Evolutionary conservation across 2,888 invertebrate genomes (phyloP), one percentile per base, ranked within the genome.

Genomic region (Timema cristinae): DNA sequence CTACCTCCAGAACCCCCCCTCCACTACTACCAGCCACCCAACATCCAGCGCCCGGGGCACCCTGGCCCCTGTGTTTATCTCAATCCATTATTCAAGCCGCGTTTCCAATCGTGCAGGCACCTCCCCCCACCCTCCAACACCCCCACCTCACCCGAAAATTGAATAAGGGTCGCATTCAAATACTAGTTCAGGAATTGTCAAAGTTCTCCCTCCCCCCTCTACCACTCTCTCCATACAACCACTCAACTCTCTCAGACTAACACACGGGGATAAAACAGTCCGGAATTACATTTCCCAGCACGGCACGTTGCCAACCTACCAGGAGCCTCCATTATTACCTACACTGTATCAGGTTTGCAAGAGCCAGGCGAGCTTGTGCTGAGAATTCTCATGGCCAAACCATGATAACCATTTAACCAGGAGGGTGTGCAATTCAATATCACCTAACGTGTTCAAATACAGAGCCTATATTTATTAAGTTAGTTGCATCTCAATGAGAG

Each of bases 21-120:
- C 66, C 48, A 15, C 7, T 51, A 48, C 66, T 47, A 66, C 54
- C 50, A 50, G 61, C 16, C 70, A 68, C 49, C 68, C 67, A 32
- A 32, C 54, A 52, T 49, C 52, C 32, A n/a, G 69, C 61, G 49
- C 51, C 66, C 11, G 67, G 52, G 51, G 63, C 66, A 47, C 59
- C 61, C 71, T 59, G 32, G 50, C 56, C 69, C 66, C 69, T 66
- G 66, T 74, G 74, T 74, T 74, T 74, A 72, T 74, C 69, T 67
- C 71, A 71, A 74, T 74, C 72, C 74, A 74, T 74, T 72, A 74
- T 74, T 74, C 74, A 74, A 59, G 51, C 66, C 74, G 71, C 74
- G 74, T 74, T 72, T 72, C 72, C 72, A 74, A 74, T 74, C 72
- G 74, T 67, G 50, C 50, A 13, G 67, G 67, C 13, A 32, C 63